phyloP scores from a whole-genome alignment of 2,797 vertebrate genomes.

The Phoebastria nigripes region DNA sequence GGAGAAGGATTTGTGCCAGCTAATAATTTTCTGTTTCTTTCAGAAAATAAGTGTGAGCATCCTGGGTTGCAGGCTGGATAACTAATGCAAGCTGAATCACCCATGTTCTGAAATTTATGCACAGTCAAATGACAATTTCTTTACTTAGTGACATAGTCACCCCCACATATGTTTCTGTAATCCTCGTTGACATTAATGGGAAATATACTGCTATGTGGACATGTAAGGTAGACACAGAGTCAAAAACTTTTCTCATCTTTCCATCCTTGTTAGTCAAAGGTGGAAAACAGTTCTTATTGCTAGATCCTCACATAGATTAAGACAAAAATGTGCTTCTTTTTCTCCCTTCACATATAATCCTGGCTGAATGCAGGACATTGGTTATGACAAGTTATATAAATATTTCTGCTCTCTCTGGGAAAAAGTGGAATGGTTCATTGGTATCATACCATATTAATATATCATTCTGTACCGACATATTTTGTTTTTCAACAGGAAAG shows the following conservation, averaged over 20 bases:
- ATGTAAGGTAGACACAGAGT: neutral
- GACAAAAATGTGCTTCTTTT: neutral
- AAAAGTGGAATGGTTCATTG: neutral
- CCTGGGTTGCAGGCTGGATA: neutral
- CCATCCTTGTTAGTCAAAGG: neutral
- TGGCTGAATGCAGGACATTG: neutral
- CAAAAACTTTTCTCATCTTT: neutral
- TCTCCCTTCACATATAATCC: neutral
- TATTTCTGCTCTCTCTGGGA: neutral
- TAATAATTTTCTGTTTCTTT: constrained; percentile 30
- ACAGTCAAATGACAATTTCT: neutral
- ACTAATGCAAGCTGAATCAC: neutral
- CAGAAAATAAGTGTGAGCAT: neutral
- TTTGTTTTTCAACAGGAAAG: neutral
- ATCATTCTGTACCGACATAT: neutral
- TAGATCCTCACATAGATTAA: neutral
- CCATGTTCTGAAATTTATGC: neutral
- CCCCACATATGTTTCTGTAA: neutral
- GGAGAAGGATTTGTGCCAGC: constrained; percentile 7
- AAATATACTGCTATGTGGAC: neutral
- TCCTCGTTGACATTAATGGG: neutral
- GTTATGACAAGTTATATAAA: neutral
- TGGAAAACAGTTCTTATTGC: neutral
- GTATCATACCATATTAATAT: neutral
- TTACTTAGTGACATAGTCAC: neutral